Base-by-base conservation (phyloP, 2,888 invertebrate species). In the Chirona hameri region DNA sequence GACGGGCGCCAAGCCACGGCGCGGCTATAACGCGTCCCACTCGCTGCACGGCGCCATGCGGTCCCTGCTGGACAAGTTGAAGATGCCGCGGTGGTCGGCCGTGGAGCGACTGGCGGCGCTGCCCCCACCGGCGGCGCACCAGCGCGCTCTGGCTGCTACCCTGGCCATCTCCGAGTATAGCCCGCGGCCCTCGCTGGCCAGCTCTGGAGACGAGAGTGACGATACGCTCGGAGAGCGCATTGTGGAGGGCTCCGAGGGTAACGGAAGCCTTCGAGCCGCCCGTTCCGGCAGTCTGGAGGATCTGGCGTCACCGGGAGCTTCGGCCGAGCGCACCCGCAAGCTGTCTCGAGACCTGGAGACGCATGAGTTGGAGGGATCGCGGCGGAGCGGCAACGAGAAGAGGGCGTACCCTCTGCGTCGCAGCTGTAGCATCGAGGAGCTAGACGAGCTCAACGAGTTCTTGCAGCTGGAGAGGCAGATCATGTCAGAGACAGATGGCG, bases 381-480 rank as follows among this genome's bases (percentile, higher is more conserved):
- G 39, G 5, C 31, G 39, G 9, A 39, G 15, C 4, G 72, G 31
- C 10, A 39, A 10, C 10, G 39, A 39, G 21, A 14, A 21, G 31
- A 29, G 15, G 31, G 31, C 76, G 4, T 29, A 24, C 0, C 39
- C 76, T 14, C 39, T 76, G 76, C 31, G 76, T 0, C 31, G 76
- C 21, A 76, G 39, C 24, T 76, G 76, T 24, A 76, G 76, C 24
- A 91, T 90, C 7, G 91, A 91, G 84, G 91, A 91, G 86, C 90
- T 91, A 85, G 91, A 92, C 85, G 91, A 92, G 85, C 87, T 92
- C 65, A 91, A 91, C 85, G 91, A 92, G 86, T 91, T 92, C 87
- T 87, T 92, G 83, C 87, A 91, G 81, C 86, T 91, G 24, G 91
- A 91, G 87, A 91, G 91, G 85, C 90, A 91, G 86, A 91, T 91